Conservation (phyloP, 2,797 vertebrate species). For the Amblyraja radiata region DNA sequence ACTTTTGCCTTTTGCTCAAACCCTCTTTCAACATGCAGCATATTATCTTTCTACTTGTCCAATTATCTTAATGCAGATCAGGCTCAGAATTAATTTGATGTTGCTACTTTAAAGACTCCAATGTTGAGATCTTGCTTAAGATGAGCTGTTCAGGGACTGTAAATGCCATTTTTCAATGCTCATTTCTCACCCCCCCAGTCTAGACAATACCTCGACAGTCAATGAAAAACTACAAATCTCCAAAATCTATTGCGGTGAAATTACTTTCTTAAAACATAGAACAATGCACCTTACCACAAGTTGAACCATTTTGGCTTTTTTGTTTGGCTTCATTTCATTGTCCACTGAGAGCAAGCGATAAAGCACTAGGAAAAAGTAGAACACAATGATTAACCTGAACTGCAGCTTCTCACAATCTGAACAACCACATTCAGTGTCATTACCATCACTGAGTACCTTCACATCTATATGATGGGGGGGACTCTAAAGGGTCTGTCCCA, state of each 20-base stretch:
- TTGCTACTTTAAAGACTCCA: no score
- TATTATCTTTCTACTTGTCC: no score
- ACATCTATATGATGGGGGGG: no score
- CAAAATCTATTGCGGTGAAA: background rate
- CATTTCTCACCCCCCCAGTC: background rate
- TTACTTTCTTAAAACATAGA: background rate
- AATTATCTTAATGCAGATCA: no score
- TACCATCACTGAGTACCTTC: no score
- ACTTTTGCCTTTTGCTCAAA: no score
- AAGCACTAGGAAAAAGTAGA: conserved; percentile 47
- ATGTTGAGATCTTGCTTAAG: background rate
- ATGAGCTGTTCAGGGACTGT: background rate
- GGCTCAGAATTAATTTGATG: no score
- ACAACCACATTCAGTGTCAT: no score
- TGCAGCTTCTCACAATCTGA: background rate
- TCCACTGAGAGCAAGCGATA: conserved; percentile 55
- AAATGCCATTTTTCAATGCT: background rate
- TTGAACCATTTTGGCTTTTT: conserved; percentile 47
- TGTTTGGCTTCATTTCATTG: conserved; percentile 48
- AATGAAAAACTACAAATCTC: background rate
- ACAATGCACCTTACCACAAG: conserved; percentile 51
- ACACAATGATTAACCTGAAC: background rate
- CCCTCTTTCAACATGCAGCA: no score
- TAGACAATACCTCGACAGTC: background rate
- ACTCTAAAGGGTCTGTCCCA: no score